phyloP scores from a whole-genome alignment of 2,113 vertebrate genomes.

The Scatophagus argus region DNA sequence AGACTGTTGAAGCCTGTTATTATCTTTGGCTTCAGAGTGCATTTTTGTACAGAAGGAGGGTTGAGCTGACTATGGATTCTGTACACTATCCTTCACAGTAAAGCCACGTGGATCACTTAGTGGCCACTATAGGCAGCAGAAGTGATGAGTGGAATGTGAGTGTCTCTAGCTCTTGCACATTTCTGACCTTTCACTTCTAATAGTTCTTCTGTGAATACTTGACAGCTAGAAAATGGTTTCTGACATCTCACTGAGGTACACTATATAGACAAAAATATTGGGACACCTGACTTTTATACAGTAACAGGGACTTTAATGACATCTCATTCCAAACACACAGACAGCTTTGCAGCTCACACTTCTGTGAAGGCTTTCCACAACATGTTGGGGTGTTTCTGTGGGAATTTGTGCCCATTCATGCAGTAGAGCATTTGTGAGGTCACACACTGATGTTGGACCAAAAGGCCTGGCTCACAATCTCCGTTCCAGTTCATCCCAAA shows the following conservation, averaged over 20 bases:
- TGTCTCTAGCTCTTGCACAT: neutral
- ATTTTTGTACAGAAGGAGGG: neutral
- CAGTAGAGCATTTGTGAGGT: no score
- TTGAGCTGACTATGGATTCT: neutral
- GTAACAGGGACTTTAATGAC: no score
- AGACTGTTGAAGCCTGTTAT: neutral
- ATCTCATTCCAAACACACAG: no score
- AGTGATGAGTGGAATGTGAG: neutral
- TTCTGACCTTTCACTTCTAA: neutral
- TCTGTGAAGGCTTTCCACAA: no score
- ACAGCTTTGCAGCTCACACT: no score
- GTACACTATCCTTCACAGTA: neutral
- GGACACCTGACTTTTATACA: no score
- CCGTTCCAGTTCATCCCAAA: no score
- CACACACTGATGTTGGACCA: no score
- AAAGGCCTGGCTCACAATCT: no score
- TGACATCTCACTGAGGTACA: neutral
- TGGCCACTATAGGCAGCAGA: neutral
- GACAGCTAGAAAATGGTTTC: neutral
- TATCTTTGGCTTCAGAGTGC: neutral
- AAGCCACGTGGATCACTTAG: neutral
- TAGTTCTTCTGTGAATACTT: neutral
- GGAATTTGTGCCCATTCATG: no score
- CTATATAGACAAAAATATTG: no score
- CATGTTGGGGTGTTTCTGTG: no score